Conservation (phyloP, 2,888 invertebrate species). For the Sepiola atlantica region DNA sequence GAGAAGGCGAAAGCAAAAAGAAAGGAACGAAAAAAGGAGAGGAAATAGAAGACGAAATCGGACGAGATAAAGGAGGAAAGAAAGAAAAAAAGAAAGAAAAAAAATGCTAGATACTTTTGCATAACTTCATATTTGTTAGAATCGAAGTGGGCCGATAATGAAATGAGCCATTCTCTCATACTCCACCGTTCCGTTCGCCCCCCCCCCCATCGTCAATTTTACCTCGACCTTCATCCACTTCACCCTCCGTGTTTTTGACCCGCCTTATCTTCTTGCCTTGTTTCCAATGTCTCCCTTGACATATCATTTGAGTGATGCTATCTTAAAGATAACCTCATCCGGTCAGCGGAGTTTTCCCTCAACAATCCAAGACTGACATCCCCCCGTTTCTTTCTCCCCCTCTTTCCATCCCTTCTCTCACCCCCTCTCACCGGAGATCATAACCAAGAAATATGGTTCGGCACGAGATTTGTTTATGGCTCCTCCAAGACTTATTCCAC, state of each 20-base stretch:
- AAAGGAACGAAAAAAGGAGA: no score
- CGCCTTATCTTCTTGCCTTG: neutral
- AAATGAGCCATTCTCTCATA: neutral
- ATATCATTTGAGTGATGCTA: neutral
- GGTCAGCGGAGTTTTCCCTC: neutral
- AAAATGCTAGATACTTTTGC: no score
- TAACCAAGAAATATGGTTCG: no score
- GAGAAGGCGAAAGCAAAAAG: no score
- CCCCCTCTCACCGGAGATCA: neutral
- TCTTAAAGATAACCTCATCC: neutral
- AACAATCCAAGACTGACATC: neutral
- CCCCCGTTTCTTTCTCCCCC: neutral
- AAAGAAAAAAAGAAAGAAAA: no score
- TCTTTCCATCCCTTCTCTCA: neutral
- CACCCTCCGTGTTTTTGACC: neutral
- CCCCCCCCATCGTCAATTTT: neutral
- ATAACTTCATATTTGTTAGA: neutral
- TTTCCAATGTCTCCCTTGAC: neutral
- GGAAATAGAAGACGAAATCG: no score
- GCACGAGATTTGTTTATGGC: no score
- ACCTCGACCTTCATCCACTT: neutral
- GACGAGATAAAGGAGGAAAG: no score
- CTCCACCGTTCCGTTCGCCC: no score
- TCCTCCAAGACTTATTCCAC: no score
- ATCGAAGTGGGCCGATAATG: neutral